Evolutionary conservation across 1,140 invertebrate species (phyloP), one percentile per base, ranked within the genome.

Genomic region (Lanistes nyassanus): DNA sequence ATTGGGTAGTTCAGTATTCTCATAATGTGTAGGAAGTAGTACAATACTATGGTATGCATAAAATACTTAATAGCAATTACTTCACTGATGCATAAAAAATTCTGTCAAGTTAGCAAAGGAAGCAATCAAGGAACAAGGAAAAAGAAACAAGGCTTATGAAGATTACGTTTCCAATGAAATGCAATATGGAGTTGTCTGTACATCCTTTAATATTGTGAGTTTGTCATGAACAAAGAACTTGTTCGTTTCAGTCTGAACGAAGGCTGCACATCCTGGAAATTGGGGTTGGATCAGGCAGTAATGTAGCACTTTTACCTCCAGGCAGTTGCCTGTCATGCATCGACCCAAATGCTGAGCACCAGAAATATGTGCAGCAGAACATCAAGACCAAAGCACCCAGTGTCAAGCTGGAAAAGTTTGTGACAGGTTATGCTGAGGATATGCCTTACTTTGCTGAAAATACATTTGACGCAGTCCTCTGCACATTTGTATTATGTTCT

Each of bases 401-500:
- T 51, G 55, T 58, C 29, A 21, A 58, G 7, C n/a, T 70, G 47
- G 36, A 70, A 31, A 76, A 77, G 29, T 79, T 81, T 42, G 62
- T 87, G 36, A 72, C 81, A 55, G 83, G 80, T 21, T 77, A 53
- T 53, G 88, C 86, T 11, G 88, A 89, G 76, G 76, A 88, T 55
- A 84, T 89, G 85, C 68, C 69, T 23, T 77, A 80, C 4, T 62
- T 89, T 26, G 56, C 77, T 26, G 83, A 85, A 71, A 69, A 80
- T 74, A 84, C 80, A 36, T 77, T 87, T 67, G 88, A 89, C 79
- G 83, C 83, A 13, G 86, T 88, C 21, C 82, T 89, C 4, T 85
- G 83, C 56, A 86, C 88, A 31, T 74, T 85, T 13, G 85, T 87
- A 0, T 70, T 89, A 0, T 89, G 88, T 65, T 84, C 82, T 29